Conservation (phyloP, 2,888 invertebrate species). For the Stegophylla sp. region DNA sequence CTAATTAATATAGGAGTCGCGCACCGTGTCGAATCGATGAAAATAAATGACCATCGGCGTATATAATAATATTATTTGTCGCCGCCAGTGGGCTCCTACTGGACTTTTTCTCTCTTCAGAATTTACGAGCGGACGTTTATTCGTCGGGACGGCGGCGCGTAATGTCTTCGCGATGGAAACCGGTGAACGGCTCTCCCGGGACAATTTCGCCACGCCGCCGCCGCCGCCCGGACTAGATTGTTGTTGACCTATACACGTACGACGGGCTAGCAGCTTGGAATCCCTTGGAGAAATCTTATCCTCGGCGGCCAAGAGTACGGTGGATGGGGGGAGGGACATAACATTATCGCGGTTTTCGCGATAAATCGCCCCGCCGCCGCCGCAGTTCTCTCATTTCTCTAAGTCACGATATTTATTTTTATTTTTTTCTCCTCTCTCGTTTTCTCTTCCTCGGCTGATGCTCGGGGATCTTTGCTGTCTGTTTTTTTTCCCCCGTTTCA, state of each 20-base stretch:
- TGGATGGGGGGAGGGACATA: too few relatives aligned
- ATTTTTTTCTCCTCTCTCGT: neutral
- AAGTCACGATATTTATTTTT: neutral
- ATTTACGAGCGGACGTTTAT: conserved; percentile 51
- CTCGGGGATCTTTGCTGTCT: neutral
- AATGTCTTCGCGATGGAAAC: conserved; percentile 49
- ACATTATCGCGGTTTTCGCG: conserved; percentile 53
- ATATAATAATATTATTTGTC: neutral
- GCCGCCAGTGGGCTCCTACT: neutral
- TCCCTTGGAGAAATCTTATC: conserved; percentile 58
- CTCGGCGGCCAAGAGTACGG: conserved; percentile 16
- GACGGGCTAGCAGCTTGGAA: too few relatives aligned
- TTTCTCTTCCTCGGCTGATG: too few relatives aligned
- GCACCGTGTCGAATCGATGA: conserved; percentile 11
- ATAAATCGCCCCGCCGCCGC: too few relatives aligned
- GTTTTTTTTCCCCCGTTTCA: neutral
- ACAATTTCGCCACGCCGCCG: too few relatives aligned
- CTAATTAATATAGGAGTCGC: conserved; percentile 18
- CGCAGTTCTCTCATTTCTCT: conserved; percentile 16
- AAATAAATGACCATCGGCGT: conserved; percentile 2
- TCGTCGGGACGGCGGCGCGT: conserved; percentile 17
- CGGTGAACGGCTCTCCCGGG: conserved; percentile 56
- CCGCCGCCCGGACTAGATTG: conserved; percentile 13
- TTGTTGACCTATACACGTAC: conserved; percentile 43
- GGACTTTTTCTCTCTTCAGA: neutral